Evolutionary conservation across 1,140 invertebrate species (phyloP).

Genomic region (Drosophila nigromelanica): DNA sequence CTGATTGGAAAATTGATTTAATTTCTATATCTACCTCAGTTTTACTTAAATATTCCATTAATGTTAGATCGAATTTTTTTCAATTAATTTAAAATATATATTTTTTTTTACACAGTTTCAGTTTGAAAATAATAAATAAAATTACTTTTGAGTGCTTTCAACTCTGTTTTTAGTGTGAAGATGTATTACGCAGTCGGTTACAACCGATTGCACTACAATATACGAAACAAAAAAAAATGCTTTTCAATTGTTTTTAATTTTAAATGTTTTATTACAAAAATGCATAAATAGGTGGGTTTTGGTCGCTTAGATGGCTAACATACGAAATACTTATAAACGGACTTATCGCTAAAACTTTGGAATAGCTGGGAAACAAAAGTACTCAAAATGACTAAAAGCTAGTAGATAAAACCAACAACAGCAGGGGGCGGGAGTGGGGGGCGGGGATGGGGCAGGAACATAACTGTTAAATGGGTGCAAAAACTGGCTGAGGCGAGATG

Average conservation of each 20-base stretch:
- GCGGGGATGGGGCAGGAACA: constrained; percentile 1
- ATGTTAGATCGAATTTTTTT: too few relatives aligned
- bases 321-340: constrained; percentile 24
- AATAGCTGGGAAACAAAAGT: constrained; percentile 72
- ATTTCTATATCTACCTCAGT: too few relatives aligned
- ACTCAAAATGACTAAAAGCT: constrained; percentile 37
- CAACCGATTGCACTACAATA: too few relatives aligned
- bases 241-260: neutral
- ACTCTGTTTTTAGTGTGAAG: too few relatives aligned
- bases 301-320: constrained; percentile 45
- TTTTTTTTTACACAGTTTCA: too few relatives aligned
- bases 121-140: too few relatives aligned
- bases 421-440: constrained; percentile 7
- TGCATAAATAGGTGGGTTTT: constrained; percentile 76
- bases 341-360: constrained; percentile 69
- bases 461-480: constrained; percentile 12
- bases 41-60: too few relatives aligned
- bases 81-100: too few relatives aligned
- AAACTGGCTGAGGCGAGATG: constrained; percentile 16
- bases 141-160: too few relatives aligned
- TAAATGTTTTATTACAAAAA: constrained; percentile 60
- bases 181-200: too few relatives aligned
- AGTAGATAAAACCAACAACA: constrained; percentile 64
- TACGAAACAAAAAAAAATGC: too few relatives aligned
- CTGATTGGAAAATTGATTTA: too few relatives aligned